Base-by-base conservation (phyloP, 2,888 invertebrate genomes). In the Gasteruption jaculator region DNA sequence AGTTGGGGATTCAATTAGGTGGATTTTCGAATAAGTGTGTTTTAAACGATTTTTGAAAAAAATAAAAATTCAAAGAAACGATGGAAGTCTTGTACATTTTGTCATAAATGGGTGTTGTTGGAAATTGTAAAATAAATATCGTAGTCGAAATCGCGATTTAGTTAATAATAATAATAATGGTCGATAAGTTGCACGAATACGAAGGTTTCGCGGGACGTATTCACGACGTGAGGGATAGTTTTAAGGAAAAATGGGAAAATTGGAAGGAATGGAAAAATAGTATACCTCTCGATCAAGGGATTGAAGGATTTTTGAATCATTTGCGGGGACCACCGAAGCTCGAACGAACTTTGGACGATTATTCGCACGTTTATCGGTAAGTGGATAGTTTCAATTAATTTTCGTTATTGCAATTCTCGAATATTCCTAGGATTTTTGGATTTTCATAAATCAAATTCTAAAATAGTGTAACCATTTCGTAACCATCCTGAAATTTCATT, bases 161-260 rank as follows among this genome's bases (percentile, higher is more conserved):
- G 16, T 7, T 7, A 15, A 31, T 3, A n/a, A n/a, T n/a, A n/a
- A n/a, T n/a, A 36, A 67, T 53, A 52, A 83, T 82, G 82, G 82
- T 83, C 60, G 87, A 89, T 52, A 90, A 90, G 67, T 69, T 90
- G 38, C 79, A 86, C 58, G 85, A 86, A 54, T 90, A 90, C 65
- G 83, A 87, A 64, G 89, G 90, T 1, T 71, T 82, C 37, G 69
- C 81, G 2, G 89, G 89, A 5, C 76, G 85, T 16, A 63, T 85
- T 19, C 89, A 90, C 60, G 76, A 77, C 14, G 73, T 78, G 47
- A 76, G 84, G 32, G 86, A 87, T 50, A 74, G 74, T 41, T 73
- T 82, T 24, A 78, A 76, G 41, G 84, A 83, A 60, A 76, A 76
- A 46, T 82, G 79, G 76, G 63, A 75, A 2, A 68, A 61, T 12